Evolutionary conservation across 2,888 invertebrate species (phyloP), one percentile per base, ranked within the genome.

Genomic region (Cremastinae sp.): DNA sequence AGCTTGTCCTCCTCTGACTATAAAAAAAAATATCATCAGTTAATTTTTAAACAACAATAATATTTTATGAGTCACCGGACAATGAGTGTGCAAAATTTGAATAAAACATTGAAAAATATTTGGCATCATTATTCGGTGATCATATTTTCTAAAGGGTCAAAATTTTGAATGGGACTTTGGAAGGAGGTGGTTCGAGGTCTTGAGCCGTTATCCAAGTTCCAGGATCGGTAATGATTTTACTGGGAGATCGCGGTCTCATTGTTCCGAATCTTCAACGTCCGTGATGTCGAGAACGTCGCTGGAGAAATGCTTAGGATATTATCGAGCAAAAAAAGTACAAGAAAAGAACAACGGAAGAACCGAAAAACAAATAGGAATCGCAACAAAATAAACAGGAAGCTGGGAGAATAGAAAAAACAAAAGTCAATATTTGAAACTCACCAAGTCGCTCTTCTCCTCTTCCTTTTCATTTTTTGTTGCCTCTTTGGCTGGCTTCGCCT

Each of bases 1-100:
- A 95, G 95, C 89, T 96, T 97, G 90, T 98, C 98, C 91, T 98
- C 98, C 90, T 98, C 98, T 0, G 96, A 96, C 95, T 97, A 89
- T 5, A 35, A 62, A 62, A 8, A 3, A 16, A 8, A 18, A 47
- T 7, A 16, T n/a, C 4, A 16, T 62, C 18, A 1, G 49, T 4
- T 18, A 58, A 58, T 20, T 12, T 18, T 58, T 22, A n/a, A 2
- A n/a, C 1, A 10, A 9, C 45, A 10, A 12, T 1, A 28, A 20
- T 9, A 20, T 41, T 43, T 7, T 3, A 22, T 43, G 12, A 47
- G 12, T 37, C n/a, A 10, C 16, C 18, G 49, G 49, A 49, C 18
- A 49, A 51, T 12, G n/a, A 41, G 9, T 2, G 2, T 1, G 41
- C 41, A 41, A 2, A 8, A 41, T 28, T 28, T 28, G 28, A n/a